Percentiles rank a stretch among this genome's conserved stretches.
Evolutionary conservation across 2,797 vertebrate genomes (phyloP).

Genomic region (Malacoctenus gilli): DNA sequence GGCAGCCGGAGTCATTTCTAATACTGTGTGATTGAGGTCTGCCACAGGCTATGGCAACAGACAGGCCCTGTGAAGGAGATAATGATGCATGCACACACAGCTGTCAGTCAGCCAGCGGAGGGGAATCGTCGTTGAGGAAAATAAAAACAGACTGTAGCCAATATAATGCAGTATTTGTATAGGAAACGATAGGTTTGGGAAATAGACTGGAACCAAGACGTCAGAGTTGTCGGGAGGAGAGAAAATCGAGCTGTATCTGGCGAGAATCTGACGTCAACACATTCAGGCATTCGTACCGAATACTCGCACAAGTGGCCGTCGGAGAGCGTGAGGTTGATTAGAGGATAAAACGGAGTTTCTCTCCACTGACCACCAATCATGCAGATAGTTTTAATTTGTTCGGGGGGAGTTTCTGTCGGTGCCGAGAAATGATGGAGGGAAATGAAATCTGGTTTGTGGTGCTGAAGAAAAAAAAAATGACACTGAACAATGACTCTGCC

Average conservation of each 20-base stretch:
- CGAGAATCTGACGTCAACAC: conserved; percentile 26
- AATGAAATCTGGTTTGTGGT: conserved; percentile 18
- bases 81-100: conserved; percentile 74
- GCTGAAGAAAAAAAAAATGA: conserved; percentile 2
- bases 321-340: conserved; percentile 13
- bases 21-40: conserved; percentile 70
- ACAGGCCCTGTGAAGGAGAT: conserved; percentile 72
- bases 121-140: conserved; percentile 68
- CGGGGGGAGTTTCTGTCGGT: neutral
- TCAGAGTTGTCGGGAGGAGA: conserved; percentile 49
- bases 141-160: conserved; percentile 68
- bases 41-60: conserved; percentile 70
- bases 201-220: conserved; percentile 56
- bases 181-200: conserved; percentile 67
- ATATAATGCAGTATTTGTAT: conserved; percentile 71
- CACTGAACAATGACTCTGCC: neutral
- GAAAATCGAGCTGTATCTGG: conserved; percentile 35
- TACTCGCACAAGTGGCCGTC: conserved; percentile 2
- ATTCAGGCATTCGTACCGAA: conserved; percentile 17
- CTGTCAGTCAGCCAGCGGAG: conserved; percentile 72
- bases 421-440: too few species aligned
- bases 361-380: neutral
- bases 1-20: conserved; percentile 62
- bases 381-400: conserved; percentile 23
- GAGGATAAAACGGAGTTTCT: conserved; percentile 5